phyloP scores from a whole-genome alignment of 2,888 invertebrate species.

The Pandemis cinnamomeana region DNA sequence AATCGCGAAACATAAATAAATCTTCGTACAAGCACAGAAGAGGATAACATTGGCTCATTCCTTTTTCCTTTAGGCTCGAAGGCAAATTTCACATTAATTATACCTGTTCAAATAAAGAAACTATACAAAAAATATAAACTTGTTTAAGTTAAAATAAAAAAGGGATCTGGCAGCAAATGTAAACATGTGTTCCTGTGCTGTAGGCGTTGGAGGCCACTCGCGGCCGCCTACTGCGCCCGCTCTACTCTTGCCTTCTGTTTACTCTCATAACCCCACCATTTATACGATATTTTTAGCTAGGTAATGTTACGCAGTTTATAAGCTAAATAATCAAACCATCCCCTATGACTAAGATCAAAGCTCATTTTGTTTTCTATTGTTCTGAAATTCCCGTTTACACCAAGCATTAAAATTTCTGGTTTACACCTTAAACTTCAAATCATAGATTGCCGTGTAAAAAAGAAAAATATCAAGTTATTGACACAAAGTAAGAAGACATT shows the following conservation, averaged over 20 bases:
- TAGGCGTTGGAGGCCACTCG: constrained; percentile 73
- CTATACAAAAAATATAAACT: constrained; percentile 31
- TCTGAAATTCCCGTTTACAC: neutral
- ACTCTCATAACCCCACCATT: constrained; percentile 57
- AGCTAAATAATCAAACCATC: constrained; percentile 17
- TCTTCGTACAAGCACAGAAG: constrained; percentile 16
- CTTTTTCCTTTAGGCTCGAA: constrained; percentile 10
- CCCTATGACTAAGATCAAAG: constrained; percentile 5
- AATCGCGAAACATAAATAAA: constrained; percentile 33
- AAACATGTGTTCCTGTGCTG: constrained; percentile 75
- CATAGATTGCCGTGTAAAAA: neutral
- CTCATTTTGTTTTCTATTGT: constrained; percentile 9
- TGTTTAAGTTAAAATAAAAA: constrained; percentile 54
- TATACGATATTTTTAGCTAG: constrained; percentile 60
- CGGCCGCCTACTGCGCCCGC: constrained; percentile 43
- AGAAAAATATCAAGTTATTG: constrained; percentile 3
- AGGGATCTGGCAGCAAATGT: constrained; percentile 63
- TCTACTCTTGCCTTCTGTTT: constrained; percentile 34
- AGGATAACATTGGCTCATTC: constrained; percentile 4
- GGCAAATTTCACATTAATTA: constrained; percentile 15
- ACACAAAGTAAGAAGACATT: constrained; percentile 2
- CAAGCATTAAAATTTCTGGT: neutral
- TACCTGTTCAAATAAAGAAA: constrained; percentile 15
- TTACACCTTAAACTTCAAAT: neutral
- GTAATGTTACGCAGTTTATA: constrained; percentile 34